Base-by-base conservation (phyloP, 1,140 invertebrate genomes). In the Armadillidium nasatum region DNA sequence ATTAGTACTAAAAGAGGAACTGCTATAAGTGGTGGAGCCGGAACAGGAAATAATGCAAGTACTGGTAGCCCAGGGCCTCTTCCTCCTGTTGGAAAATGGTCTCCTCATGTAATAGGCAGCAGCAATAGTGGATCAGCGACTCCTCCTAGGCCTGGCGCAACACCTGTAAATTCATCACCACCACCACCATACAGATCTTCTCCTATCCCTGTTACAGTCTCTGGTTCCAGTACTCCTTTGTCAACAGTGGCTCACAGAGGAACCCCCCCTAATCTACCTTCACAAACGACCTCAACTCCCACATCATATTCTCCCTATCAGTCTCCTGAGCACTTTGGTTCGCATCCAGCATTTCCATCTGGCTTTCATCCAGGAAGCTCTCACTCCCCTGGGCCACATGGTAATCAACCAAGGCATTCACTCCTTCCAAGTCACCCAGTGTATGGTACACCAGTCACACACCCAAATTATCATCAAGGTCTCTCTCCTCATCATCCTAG, bases 181-280 rank as follows among this genome's bases (percentile, higher is more conserved):
- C 80, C 75, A 44, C 80, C 71, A 3, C 78, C 78, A 11, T 79
- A 79, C 33, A 67, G 80, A 50, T 78, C 77, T 15, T 78, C 80
- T n/a, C 80, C 80, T 43, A 50, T 78, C n/a, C 76, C 78, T 22
- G 69, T 79, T 13, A 77, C 80, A 11, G 71, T 75, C 23, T 54
- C 74, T 75, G 80, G 80, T 15, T 70, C 46, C 46, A 74, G 75
- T 43, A 10, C 73, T 4, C 70, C 77, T 10, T 73, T 76, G 23
- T 54, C 72, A 19, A 75, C 77, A 15, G 71, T 75, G 54, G 76
- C 76, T 43, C 74, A 77, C 23, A 72, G 75, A 11, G 79, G 75
- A 22, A 75, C 77, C 23, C 79, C 79, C 45, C 72, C 75, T 9
- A 77, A 68, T 44, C 54, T 68, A 54, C 50, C 50, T 60, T 7